These are phyloP conservation scores for Alces alces DNA, from an alignment of 2,113 vertebrate species.

Conservation along the genomic window DNA sequence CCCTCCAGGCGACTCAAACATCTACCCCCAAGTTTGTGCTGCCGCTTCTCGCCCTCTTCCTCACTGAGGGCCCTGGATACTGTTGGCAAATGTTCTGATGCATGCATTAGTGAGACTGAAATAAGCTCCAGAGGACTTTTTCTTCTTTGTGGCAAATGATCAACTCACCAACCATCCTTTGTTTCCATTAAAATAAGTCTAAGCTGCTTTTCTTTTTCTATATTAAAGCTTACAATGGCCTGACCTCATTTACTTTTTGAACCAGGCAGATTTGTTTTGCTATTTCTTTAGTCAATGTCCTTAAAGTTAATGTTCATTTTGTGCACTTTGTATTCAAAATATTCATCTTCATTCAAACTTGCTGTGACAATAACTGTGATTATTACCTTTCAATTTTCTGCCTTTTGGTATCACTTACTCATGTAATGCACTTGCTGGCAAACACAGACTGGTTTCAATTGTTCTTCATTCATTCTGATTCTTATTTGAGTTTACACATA, in stretches of 20 bases:
- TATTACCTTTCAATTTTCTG: conserved; percentile 25
- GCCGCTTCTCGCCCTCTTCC: neutral
- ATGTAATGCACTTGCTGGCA: conserved; percentile 45
- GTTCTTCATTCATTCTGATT: conserved; percentile 21
- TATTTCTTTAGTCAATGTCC: conserved; percentile 37
- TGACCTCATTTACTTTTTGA: conserved; percentile 31
- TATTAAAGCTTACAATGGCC: conserved; percentile 30
- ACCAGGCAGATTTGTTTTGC: conserved; percentile 9
- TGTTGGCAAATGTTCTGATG: neutral
- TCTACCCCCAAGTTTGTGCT: neutral
- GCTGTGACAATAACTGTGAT: conserved; percentile 31
- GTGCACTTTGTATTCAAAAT: conserved; percentile 33
- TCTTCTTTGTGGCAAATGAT: neutral
- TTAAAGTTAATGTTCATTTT: conserved; percentile 12
- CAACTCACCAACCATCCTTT: conserved; percentile 21
- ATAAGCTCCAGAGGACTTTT: neutral
- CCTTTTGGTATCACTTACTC: conserved; percentile 35
- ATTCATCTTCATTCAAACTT: conserved; percentile 11
- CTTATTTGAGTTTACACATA: conserved; percentile 25
- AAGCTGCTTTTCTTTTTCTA: conserved; percentile 12
- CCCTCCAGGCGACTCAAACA: neutral
- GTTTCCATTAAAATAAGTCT: conserved; percentile 34
- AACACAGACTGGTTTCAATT: neutral
- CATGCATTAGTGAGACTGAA: neutral
- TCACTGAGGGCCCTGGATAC: neutral